A percentile compares a stretch with the other conserved stretches of the same genome.
Conservation (phyloP, 2,797 vertebrate species). For the Otolemur crassicaudatus region DNA sequence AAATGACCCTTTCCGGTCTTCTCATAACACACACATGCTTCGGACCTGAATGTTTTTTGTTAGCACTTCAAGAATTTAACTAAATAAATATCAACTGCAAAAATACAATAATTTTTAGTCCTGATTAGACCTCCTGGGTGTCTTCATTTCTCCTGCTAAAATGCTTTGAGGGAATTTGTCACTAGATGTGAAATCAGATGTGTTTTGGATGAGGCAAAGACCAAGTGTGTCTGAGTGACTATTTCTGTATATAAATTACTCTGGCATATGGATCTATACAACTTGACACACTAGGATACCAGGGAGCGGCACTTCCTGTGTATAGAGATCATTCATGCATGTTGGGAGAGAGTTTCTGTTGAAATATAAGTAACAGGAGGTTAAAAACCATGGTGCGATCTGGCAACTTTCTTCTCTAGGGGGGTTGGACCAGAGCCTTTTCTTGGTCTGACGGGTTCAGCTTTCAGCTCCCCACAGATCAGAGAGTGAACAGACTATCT, state of each 20-base stretch:
- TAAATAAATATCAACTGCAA: not conserved
- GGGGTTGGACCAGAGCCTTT: not conserved
- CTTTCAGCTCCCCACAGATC: not conserved
- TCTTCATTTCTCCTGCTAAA: not conserved
- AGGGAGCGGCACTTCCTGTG: not conserved
- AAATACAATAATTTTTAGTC: not conserved
- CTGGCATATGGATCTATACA: not conserved
- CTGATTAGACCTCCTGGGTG: not conserved
- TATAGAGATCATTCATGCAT: not conserved
- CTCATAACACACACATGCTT: constrained; percentile 45
- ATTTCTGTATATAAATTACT: not conserved
- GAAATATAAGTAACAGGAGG: not conserved
- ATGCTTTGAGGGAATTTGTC: not conserved
- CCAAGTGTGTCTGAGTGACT: not conserved
- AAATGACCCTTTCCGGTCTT: not conserved
- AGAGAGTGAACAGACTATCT: not conserved
- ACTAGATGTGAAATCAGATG: not conserved
- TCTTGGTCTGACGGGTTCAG: not conserved
- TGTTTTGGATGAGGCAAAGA: not conserved
- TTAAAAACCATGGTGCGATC: not conserved
- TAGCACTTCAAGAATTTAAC: not conserved
- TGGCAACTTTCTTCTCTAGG: not conserved
- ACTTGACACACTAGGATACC: not conserved
- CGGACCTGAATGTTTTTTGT: not conserved
- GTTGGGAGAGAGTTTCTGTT: not conserved